phyloP scores from a whole-genome alignment of 2,888 invertebrate species.

The Caenorhabditis becei region DNA sequence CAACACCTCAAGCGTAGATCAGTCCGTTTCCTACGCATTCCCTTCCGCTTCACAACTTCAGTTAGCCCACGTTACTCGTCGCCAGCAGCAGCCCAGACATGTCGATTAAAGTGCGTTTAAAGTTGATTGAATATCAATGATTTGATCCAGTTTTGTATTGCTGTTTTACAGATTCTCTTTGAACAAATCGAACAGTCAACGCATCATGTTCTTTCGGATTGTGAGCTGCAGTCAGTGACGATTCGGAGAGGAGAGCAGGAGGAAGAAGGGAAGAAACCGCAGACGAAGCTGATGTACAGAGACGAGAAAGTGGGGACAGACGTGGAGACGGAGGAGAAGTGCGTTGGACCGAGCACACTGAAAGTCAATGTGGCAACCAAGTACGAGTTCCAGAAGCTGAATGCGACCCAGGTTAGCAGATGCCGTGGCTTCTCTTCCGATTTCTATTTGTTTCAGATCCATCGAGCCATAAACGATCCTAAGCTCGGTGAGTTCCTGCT shows the following conservation, averaged over 20 bases:
- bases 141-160: neutral
- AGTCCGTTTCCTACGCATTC: slow-evolving; percentile 30
- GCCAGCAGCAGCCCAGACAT: slow-evolving; percentile 16
- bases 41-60: slow-evolving; percentile 43
- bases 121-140: slow-evolving; percentile 28
- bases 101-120: slow-evolving; percentile 56
- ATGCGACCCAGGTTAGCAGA: slow-evolving; percentile 51
- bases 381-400: slow-evolving; percentile 60
- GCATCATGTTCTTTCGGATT: slow-evolving; percentile 39
- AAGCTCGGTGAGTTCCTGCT: slow-evolving; percentile 53
- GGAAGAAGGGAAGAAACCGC: slow-evolving; percentile 4
- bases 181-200: slow-evolving; percentile 55
- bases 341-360: slow-evolving; percentile 48
- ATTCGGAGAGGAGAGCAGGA: slow-evolving; percentile 35
- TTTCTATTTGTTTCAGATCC: slow-evolving; percentile 35
- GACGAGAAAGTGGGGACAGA: slow-evolving; percentile 52
- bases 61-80: neutral
- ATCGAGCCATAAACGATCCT: slow-evolving; percentile 62
- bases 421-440: neutral
- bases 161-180: slow-evolving; percentile 52
- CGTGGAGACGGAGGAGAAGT: slow-evolving; percentile 34
- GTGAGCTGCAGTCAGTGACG: slow-evolving; percentile 45
- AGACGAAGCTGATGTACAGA: slow-evolving; percentile 22
- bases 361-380: slow-evolving; percentile 54
- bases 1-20: slow-evolving; percentile 43